Evolutionary conservation across 2,113 vertebrate species (phyloP).

Genomic region (Uria aalge): DNA sequence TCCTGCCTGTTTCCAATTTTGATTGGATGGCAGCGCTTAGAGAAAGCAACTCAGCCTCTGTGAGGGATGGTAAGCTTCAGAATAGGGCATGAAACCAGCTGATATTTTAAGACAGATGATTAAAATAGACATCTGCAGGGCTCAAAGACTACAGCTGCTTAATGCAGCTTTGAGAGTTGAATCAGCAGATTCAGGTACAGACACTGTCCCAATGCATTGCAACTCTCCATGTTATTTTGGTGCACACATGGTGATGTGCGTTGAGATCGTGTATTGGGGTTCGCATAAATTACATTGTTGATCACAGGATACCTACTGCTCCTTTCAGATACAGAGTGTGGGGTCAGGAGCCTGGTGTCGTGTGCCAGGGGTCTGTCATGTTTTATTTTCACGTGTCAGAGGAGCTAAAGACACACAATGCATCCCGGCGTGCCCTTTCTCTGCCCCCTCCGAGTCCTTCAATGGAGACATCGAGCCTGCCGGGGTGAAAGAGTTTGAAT

Average conservation of each 20-base stretch:
- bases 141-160: conserved; percentile 49
- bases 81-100: conserved; percentile 37
- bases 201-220: neutral
- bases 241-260: neutral
- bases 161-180: conserved; percentile 48
- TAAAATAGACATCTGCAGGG: conserved; percentile 49
- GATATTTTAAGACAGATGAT: conserved; percentile 63
- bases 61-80: conserved; percentile 17
- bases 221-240: neutral
- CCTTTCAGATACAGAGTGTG: neutral
- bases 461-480: neutral
- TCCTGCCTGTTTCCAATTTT: conserved; percentile 37
- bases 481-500: neutral
- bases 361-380: neutral
- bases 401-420: neutral
- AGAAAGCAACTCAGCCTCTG: conserved; percentile 43
- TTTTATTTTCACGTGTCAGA: neutral
- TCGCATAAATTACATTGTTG: neutral
- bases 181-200: conserved; percentile 61
- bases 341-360: neutral
- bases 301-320: neutral
- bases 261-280: fast-evolving
- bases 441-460: neutral
- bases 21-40: neutral
- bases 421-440: neutral